phyloP scores from a whole-genome alignment of 2,888 invertebrate genomes.

The Lasioglossum zephyrum region DNA sequence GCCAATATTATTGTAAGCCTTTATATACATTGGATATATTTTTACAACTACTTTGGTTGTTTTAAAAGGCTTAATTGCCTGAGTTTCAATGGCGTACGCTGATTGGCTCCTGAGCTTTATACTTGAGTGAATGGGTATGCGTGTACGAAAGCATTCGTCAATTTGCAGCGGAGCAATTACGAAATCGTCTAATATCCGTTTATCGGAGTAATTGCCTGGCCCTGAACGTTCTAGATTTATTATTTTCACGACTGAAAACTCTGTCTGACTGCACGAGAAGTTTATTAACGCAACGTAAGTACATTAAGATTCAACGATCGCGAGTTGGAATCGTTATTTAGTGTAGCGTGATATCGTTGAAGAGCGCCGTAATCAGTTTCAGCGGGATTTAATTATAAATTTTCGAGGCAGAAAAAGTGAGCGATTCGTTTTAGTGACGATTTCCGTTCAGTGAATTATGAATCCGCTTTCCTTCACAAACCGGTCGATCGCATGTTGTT shows the following conservation, averaged over 20 bases:
- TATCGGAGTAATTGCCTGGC: neutral
- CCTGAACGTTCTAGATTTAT: neutral
- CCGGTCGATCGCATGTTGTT: neutral
- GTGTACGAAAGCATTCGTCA: neutral
- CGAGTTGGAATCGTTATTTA: neutral
- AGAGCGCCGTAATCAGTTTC: neutral
- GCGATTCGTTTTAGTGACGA: neutral
- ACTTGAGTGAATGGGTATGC: too few species aligned
- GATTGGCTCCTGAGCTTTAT: too few species aligned
- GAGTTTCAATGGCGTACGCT: neutral
- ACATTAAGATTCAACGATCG: neutral
- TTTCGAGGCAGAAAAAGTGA: neutral
- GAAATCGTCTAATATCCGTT: neutral
- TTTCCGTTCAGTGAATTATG: neutral
- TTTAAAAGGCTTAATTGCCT: neutral
- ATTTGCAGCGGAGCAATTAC: neutral
- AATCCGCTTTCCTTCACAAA: neutral
- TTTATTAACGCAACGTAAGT: neutral
- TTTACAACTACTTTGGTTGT: too few species aligned
- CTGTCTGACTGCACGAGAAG: neutral
- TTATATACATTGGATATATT: neutral
- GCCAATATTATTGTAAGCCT: neutral
- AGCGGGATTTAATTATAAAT: neutral
- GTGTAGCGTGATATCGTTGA: neutral
- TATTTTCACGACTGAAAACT: neutral